phyloP scores from a whole-genome alignment of 2,888 invertebrate genomes.

The Pandemis heparana region DNA sequence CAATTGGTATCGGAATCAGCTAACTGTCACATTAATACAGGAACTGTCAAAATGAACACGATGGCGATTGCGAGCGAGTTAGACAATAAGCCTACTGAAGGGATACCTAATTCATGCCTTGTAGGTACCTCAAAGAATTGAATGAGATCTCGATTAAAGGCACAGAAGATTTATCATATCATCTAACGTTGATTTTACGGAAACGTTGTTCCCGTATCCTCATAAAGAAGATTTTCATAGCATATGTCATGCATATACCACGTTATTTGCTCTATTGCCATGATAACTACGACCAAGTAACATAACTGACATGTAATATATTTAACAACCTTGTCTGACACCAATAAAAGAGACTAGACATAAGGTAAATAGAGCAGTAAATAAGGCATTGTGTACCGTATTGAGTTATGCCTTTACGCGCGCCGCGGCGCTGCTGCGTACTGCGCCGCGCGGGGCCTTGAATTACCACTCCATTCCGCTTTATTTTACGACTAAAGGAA shows the following conservation, averaged over 20 bases:
- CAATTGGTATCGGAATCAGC: no score
- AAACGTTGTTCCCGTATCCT: not conserved
- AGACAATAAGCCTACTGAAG: no score
- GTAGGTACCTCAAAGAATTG: no score
- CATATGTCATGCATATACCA: not conserved
- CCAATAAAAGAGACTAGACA: constrained; percentile 29
- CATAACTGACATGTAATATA: constrained; percentile 8
- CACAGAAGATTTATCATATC: not conserved
- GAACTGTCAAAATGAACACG: no score
- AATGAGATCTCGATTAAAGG: not conserved
- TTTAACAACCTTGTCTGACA: constrained; percentile 21
- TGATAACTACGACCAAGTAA: constrained; percentile 10
- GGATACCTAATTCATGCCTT: no score
- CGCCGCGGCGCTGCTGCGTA: constrained; percentile 45
- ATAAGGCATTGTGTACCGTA: constrained; percentile 33
- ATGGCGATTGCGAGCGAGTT: no score
- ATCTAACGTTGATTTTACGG: not conserved
- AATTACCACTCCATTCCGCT: constrained; percentile 58
- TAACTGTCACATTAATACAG: no score
- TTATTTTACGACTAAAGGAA: constrained; percentile 61
- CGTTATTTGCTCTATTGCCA: constrained; percentile 2
- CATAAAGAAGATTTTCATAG: not conserved
- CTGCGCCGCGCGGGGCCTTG: constrained; percentile 49
- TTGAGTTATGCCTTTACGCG: constrained; percentile 45
- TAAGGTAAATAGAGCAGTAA: constrained; percentile 25